Evolutionary conservation across 2,797 vertebrate genomes (phyloP).

Genomic region (Pygocentrus nattereri): DNA sequence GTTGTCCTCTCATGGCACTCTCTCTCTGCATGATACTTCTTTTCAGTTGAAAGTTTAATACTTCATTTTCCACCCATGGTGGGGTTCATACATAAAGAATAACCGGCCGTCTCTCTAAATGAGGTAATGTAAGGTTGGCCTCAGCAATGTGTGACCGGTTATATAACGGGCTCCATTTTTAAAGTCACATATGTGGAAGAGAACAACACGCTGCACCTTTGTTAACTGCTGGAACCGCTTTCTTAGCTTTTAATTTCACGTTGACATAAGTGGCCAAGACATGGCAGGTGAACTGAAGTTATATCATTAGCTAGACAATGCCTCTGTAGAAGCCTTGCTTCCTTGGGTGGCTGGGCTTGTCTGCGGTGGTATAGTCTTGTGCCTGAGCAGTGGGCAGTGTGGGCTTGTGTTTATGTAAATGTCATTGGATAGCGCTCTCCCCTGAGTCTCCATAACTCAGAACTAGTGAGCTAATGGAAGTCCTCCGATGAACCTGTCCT

Average conservation of each 20-base stretch:
- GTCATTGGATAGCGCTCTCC: constrained; percentile 24
- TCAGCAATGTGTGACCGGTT: constrained; percentile 4
- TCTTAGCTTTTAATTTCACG: constrained; percentile 25
- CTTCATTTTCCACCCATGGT: constrained; percentile 12
- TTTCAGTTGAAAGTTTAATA: constrained; percentile 14
- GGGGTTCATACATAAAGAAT: constrained; percentile 12
- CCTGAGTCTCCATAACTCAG: constrained; percentile 12
- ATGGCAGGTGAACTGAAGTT: constrained; percentile 24
- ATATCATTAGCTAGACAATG: constrained; percentile 30
- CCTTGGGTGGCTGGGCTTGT: background rate
- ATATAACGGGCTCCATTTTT: background rate
- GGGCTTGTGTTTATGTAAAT: constrained; percentile 44
- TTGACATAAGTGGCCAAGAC: constrained; percentile 31
- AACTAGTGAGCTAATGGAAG: constrained; percentile 46
- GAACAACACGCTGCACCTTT: constrained; percentile 1
- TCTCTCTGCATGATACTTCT: constrained; percentile 9
- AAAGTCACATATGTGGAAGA: background rate
- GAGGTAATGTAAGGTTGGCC: constrained; percentile 32
- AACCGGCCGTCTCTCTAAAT: constrained; percentile 10
- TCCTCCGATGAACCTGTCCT: constrained; percentile 38
- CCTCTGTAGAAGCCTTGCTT: constrained; percentile 5
- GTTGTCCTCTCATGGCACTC: constrained; percentile 22
- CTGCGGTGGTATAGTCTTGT: background rate
- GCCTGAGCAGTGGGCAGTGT: background rate
- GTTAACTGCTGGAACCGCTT: constrained; percentile 30